Evolutionary conservation across 1,140 invertebrate species (phyloP), one percentile per base, ranked within the genome.

Genomic region (Meloidogyne exigua): DNA sequence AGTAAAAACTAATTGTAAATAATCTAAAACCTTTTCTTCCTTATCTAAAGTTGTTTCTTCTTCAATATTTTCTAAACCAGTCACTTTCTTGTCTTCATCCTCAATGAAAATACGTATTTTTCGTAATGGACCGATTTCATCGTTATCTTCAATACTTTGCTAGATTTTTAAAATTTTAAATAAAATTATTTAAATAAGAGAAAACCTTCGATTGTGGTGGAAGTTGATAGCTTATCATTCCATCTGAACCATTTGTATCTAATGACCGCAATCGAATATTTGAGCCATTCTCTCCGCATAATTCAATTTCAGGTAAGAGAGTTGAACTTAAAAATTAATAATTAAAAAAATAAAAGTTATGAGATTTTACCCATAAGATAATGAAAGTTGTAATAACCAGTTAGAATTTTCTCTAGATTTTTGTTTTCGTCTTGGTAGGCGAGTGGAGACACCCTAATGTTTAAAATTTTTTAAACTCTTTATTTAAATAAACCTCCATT

Each of bases 361-460:
- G 3, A 32, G 2, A 32, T 26, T 23, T 0, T 11, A 72, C 21
- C 80, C 75, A 10, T 80, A 70, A 49, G 69, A n/a, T 5, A 82
- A 15, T 7, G 72, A 39, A 65, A 82, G 70, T 13, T 77, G 75
- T 1, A 82, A 44, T 18, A 82, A 25, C 81, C 81, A 82, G 13
- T 72, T 75, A 12, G 81, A 65, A 13, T 66, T 49, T 44, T 42
- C 3, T 36, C 39, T 25, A 23, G 64, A 28, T 28, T 12, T 15
- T 32, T 63, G 44, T 32, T 83, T 84, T 26, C 75, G 82, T 28
- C 83, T 84, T 18, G 39, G 36, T 7, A 80, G 11, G 12, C 78
- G 68, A 2, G 80, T 81, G 11, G 80, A 75, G 18, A 79, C 76
- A n/a, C 80, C 80, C 80, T 81, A 28, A 81, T n/a, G n/a, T 26